Evolutionary conservation across 2,888 invertebrate species (phyloP).

Genomic region (Eupithecia inturbata): DNA sequence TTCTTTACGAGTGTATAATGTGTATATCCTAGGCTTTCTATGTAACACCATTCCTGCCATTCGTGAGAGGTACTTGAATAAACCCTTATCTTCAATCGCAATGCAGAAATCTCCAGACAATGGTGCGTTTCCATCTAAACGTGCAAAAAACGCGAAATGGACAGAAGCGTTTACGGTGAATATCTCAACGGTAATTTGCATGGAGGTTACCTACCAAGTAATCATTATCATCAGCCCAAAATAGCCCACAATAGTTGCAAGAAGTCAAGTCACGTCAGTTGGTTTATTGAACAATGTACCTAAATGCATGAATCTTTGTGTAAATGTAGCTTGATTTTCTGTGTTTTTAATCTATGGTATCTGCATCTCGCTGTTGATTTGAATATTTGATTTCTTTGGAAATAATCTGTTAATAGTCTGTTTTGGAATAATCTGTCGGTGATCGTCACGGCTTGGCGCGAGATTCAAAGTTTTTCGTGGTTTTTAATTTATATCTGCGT

Average conservation of each 20-base stretch:
- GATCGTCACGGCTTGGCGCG: too few species aligned
- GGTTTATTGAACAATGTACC: too few species aligned
- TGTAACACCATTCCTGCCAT: background rate
- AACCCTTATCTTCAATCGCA: slow-evolving; percentile 50
- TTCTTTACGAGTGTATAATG: background rate
- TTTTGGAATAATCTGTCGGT: too few species aligned
- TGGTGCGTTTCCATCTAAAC: slow-evolving; percentile 33
- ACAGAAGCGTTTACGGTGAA: slow-evolving; percentile 1
- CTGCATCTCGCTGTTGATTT: too few species aligned
- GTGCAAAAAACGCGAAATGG: slow-evolving; percentile 27
- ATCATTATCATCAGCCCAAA: background rate
- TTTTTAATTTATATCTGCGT: too few species aligned
- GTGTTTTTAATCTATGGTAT: too few species aligned
- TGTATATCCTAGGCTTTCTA: background rate
- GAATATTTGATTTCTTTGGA: too few species aligned
- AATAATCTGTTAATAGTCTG: too few species aligned
- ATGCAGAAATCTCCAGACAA: slow-evolving; percentile 40
- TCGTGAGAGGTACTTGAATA: slow-evolving; percentile 41
- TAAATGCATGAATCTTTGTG: too few species aligned
- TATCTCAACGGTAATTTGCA: slow-evolving; percentile 3
- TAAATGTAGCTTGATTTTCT: too few species aligned
- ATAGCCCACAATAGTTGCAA: background rate
- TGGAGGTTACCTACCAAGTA: background rate
- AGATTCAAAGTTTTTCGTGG: too few species aligned
- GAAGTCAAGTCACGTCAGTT: too few species aligned